A percentile compares a stretch with the other conserved stretches of the same genome.
Evolutionary conservation across 2,113 vertebrate genomes (phyloP).

Genomic region (Elephantulus edwardii): DNA sequence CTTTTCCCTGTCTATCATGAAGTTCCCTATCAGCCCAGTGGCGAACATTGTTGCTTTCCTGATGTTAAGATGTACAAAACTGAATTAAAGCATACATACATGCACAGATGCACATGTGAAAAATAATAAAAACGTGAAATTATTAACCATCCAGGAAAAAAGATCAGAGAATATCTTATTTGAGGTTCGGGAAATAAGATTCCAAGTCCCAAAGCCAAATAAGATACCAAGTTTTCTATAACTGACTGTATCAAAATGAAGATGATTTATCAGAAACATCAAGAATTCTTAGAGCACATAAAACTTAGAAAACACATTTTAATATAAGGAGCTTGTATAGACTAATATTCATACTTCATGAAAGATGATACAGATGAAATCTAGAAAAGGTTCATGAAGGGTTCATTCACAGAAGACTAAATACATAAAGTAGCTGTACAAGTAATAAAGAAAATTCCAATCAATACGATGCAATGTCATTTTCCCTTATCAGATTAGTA

Average conservation of each 20-base stretch:
- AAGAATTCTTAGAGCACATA: conserved; percentile 36
- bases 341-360: not conserved
- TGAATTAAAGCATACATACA: not conserved
- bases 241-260: conserved; percentile 41
- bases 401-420: not conserved
- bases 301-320: conserved; percentile 24
- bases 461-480: not conserved
- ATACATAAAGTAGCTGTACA: not conserved
- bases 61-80: conserved; percentile 14
- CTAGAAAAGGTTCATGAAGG: conserved; percentile 9
- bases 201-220: conserved; percentile 35
- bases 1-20: too few relatives aligned
- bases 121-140: not conserved
- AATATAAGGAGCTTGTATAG: not conserved
- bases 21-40: too few relatives aligned
- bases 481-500: conserved; percentile 32
- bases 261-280: conserved; percentile 39
- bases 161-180: not conserved
- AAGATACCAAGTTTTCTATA: not conserved
- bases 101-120: not conserved
- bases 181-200: conserved; percentile 16
- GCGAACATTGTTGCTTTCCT: too few relatives aligned
- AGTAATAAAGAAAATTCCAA: conserved; percentile 29
- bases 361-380: conserved; percentile 7
- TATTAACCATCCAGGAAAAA: conserved; percentile 40